Evolutionary conservation across 92 coral and sea anemone genomes (phyloP), one percentile per base, ranked within the genome.

Genomic region (Parazoanthus swiftii): DNA sequence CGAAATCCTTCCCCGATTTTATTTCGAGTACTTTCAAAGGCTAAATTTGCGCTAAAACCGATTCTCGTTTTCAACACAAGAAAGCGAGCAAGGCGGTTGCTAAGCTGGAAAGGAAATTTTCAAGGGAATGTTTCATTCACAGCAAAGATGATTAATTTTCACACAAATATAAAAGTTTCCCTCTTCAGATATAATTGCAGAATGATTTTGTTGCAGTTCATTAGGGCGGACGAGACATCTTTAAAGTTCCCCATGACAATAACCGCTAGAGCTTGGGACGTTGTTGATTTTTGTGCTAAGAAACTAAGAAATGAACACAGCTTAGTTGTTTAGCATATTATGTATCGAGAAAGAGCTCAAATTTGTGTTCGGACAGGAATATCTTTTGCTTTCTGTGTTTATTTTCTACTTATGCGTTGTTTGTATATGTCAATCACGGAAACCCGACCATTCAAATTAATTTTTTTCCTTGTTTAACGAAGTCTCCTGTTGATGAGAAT

Each of bases 381-480:
- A 76, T 7, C 46, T 76, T 33, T 39, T 18, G 80, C 51, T 38
- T 76, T 76, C 16, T 21, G 70, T 63, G 70, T 63, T 63, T 63
- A 63, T 63, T 13, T 51, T 70, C 78, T 35, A 71, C 87, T 84
- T 84, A 84, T 11, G 20, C 18, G 5, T 71, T 84, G 87, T 84
- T 84, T 84, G 65, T 26, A 16, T 84, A 48, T 72, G 75, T 84
- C 87, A 84, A 48, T 25, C 79, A 46, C 39, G 29, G 79, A 84
- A 84, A 71, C 77, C 66, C 46, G 67, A 84, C 42, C 77, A 70
- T 71, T 71, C 65, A 70, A 26, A 29, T 71, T 84, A 84, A 84
- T 71, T 26, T 84, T 29, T 84, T 39, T 71, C 46, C 87, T 71
- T 84, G 87, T 84, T 84, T 84, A 84, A 84, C 63, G 79, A 84